Evolutionary conservation across 2,113 vertebrate species (phyloP), one percentile per base, ranked within the genome.

Genomic region (Eublepharis macularius): DNA sequence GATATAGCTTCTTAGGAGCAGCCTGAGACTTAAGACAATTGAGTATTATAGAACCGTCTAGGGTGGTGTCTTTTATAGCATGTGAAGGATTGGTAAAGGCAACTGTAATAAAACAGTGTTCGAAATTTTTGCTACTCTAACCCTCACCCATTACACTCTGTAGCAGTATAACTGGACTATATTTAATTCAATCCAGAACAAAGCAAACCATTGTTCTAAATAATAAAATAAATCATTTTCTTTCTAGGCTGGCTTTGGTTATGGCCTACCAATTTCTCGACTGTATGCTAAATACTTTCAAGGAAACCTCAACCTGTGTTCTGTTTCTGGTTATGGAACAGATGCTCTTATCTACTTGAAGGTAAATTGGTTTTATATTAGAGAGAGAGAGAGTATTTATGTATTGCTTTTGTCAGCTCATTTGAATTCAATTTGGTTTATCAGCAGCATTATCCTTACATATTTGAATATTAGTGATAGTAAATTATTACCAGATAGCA

Each of bases 251-350:
- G 99, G 99, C 49, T 99, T 99, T 81, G 99, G 99, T 45, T 99
- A 99, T 0, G 99, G 99, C 68, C 97, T 99, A 85, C 99, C 99
- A 16, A 99, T 99, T 92, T 99, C 99, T 86, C 98, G 99, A 69
- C 97, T 99, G 16, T 99, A 99, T 89, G 99, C 99, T 79, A 98
- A 97, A 94, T 99, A 99, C 90, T 99, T 99, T 86, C 99, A 99
- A 93, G 99, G 99, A 90, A 98, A 99, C 91, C 95, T 99, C 81
- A 97, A 98, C 95, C 98, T 99, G 65, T 99, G 98, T 84, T 99
- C 99, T 6, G 97, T 99, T 96, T 98, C 98, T 85, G 98, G 98
- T 72, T 97, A 98, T 43, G 98, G 99, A 90, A 99, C 98, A 24
- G 97, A 99, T 26, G 98, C 99, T 75, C 96, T 99, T 91, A 98